Percentiles rank a stretch among this genome's conserved stretches.
phyloP scores from a whole-genome alignment of 2,113 vertebrate species.

The Dendropsophus ebraccatus region DNA sequence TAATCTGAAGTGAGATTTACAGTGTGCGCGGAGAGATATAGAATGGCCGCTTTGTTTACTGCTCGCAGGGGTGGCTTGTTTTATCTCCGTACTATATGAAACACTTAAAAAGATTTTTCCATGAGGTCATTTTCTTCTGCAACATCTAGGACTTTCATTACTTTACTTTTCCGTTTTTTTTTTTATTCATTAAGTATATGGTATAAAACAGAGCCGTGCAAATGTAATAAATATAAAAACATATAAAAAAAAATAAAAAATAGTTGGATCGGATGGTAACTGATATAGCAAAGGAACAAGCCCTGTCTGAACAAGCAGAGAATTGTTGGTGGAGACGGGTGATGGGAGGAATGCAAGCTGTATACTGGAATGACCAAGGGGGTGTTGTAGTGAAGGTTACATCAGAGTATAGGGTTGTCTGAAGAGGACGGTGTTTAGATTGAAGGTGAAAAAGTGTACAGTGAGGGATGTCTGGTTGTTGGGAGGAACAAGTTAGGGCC shows the following conservation, averaged over 20 bases:
- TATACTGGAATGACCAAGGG: not conserved
- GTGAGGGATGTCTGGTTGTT: not conserved
- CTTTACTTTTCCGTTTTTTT: not conserved
- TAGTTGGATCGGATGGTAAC: not conserved
- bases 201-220: not conserved
- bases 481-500: too few relatives aligned
- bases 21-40: conserved; percentile 9
- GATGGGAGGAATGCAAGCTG: not conserved
- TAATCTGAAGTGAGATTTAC: conserved; percentile 45
- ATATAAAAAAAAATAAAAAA: not conserved
- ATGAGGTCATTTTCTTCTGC: conserved; percentile 9
- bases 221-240: not conserved
- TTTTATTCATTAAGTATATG: not conserved
- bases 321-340: not conserved
- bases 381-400: not conserved
- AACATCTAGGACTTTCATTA: not conserved
- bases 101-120: conserved; percentile 43
- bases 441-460: not conserved
- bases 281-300: not conserved
- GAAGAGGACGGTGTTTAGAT: not conserved
- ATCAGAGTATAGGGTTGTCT: not conserved
- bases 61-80: not conserved
- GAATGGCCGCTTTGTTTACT: conserved; percentile 26
- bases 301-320: not conserved
- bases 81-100: conserved; percentile 27